phyloP scores from a whole-genome alignment of 2,888 invertebrate species.

The Reticulitermes lucifugus region DNA sequence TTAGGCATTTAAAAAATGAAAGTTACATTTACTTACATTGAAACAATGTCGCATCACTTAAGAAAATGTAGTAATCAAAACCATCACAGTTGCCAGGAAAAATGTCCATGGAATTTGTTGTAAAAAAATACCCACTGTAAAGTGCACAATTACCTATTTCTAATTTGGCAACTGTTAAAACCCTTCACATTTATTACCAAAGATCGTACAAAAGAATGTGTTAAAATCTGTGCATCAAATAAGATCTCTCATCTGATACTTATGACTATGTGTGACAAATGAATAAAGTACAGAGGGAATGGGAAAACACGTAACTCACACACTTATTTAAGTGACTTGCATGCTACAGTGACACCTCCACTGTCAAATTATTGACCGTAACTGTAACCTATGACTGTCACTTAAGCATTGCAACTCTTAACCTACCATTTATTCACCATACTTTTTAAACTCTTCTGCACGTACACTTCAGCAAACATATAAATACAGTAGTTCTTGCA shows the following conservation, averaged over 20 bases:
- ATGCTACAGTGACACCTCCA: neutral
- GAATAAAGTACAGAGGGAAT: neutral
- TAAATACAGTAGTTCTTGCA: slow-evolving; percentile 4
- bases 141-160: neutral
- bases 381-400: neutral
- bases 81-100: neutral
- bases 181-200: slow-evolving; percentile 6
- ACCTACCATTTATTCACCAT: slow-evolving; percentile 20
- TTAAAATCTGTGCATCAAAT: neutral
- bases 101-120: neutral
- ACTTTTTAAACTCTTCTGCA: slow-evolving; percentile 8
- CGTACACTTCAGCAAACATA: slow-evolving; percentile 15
- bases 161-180: slow-evolving; percentile 26
- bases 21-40: neutral
- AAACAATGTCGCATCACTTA: neutral
- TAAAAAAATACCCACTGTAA: neutral
- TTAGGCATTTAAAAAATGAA: neutral
- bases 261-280: neutral
- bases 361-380: neutral
- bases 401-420: slow-evolving; percentile 2
- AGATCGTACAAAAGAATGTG: neutral
- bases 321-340: neutral
- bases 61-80: slow-evolving; percentile 27
- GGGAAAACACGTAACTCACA: neutral
- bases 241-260: neutral